Evolutionary conservation across 2,888 invertebrate species (phyloP), one percentile per base, ranked within the genome.

Genomic region (Mylabris sibirica): DNA sequence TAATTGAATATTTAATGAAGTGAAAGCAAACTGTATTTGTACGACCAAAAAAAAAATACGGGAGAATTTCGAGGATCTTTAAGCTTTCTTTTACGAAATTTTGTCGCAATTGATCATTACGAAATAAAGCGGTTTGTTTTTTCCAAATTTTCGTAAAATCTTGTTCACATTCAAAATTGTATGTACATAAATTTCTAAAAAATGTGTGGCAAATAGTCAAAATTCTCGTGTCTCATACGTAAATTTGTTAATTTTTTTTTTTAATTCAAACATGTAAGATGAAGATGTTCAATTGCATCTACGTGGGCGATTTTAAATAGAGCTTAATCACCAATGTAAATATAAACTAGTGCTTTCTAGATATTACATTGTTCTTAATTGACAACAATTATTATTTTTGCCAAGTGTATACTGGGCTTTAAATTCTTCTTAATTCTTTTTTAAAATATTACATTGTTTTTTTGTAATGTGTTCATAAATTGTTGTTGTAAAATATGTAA

Each of bases 341-440:
- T 70, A 68, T 65, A 70, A 49, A 70, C 70, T 61, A 65, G 70
- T 67, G 63, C 63, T 63, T 70, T 67, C 67, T 70, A 65, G 70
- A 64, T 57, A 57, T 67, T 65, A 63, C 67, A 70, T 70, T 70
- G 70, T 70, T 70, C 67, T 70, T 65, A 70, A 70, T 70, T 70
- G 63, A 44, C 49, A 53, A 63, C 49, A 63, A 62, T 62, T 62
- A 61, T n/a, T 20, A 14, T 57, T 62, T 62, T 62, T 35, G 62
- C 62, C 24, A 62, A 41, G 11, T 34, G 22, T 24, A n/a, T 34
- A 26, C 1, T 11, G 2, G 35, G 9, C 59, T 59, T 17, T 1
- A 22, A 41, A 22, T 30, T 26, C 5, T 38, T n/a, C 17, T 57
- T n/a, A 44, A 17, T 60, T n/a, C 12, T 2, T 20, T n/a, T 26